These are phyloP conservation scores for Agapornis canus DNA, from an alignment of 2,797 vertebrate species.

Conservation along the genomic window DNA sequence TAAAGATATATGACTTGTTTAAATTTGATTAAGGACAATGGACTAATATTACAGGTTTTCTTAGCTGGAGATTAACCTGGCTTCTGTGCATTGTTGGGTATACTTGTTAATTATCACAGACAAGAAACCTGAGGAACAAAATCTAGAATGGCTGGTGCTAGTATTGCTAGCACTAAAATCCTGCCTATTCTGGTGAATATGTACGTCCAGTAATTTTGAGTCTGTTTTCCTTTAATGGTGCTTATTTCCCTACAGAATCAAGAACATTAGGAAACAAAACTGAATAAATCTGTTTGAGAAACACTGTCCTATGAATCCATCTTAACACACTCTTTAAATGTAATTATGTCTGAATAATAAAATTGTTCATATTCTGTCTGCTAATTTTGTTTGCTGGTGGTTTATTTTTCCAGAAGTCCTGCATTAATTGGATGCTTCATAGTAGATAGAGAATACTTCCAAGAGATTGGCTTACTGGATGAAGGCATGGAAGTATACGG, in stretches of 20 bases:
- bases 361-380: not conserved
- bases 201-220: not conserved
- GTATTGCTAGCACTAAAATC: not conserved
- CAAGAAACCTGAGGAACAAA: not conserved
- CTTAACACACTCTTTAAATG: not conserved
- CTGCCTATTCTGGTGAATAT: not conserved
- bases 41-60: not conserved
- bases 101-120: not conserved
- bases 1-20: not conserved
- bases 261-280: not conserved
- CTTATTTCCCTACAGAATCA: not conserved
- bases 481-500: slow-evolving; percentile 99
- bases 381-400: not conserved
- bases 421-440: slow-evolving; percentile 98
- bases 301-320: not conserved
- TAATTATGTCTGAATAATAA: not conserved
- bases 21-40: not conserved
- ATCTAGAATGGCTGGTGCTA: not conserved
- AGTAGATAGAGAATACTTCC: slow-evolving; percentile 95
- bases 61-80: not conserved
- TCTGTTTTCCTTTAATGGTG: not conserved
- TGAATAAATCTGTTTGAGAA: not conserved
- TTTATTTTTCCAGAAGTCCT: slow-evolving; percentile 85
- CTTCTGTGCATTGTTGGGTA: not conserved
- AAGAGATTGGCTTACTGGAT: slow-evolving; percentile 95